A percentile compares a stretch with the other conserved stretches of the same genome.
Evolutionary conservation across 1,140 invertebrate species (phyloP).

Genomic region (Apocrypta bakeri): DNA sequence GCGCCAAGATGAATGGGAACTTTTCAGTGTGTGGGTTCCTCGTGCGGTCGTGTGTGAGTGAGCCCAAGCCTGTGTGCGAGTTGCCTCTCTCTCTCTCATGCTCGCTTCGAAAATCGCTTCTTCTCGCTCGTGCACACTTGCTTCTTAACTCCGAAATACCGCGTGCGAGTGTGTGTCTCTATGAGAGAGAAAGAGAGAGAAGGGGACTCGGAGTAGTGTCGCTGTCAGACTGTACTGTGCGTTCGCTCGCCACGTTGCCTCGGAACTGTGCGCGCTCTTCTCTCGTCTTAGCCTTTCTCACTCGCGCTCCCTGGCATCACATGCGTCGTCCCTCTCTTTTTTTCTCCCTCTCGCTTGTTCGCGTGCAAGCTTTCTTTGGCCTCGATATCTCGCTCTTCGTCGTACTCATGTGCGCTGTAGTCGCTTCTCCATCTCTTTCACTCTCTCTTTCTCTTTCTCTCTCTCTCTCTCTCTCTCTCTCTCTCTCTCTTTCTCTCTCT

Average conservation of each 20-base stretch:
- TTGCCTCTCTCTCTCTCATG: conserved; percentile 26
- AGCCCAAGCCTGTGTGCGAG: not conserved
- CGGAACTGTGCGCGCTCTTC: conserved; percentile 33
- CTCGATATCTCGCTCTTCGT: conserved; percentile 18
- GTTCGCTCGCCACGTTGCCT: conserved; percentile 54
- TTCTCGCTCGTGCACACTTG: conserved; percentile 1
- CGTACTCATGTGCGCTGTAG: conserved; percentile 49
- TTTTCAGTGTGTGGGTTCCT: conserved; percentile 46
- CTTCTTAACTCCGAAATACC: conserved; percentile 12
- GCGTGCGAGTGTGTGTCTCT: not conserved
- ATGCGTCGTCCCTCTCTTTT: not conserved
- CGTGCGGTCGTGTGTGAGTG: no score
- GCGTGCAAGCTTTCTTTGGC: conserved; percentile 34
- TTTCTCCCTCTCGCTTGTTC: conserved; percentile 10
- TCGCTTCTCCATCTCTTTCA: conserved; percentile 38
- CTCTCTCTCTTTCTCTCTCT: conserved; percentile 26
- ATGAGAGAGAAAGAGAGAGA: conserved; percentile 15
- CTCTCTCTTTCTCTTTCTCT: conserved; percentile 21
- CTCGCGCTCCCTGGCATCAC: conserved; percentile 37
- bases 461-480: conserved; percentile 20
- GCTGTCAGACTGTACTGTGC: conserved; percentile 46
- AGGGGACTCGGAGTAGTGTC: conserved; percentile 1
- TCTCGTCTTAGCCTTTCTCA: conserved; percentile 9
- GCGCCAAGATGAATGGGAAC: conserved; percentile 75
- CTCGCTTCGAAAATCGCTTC: not conserved